Base-by-base conservation (phyloP, 2,797 vertebrate species). In the Nothura maculosa region DNA sequence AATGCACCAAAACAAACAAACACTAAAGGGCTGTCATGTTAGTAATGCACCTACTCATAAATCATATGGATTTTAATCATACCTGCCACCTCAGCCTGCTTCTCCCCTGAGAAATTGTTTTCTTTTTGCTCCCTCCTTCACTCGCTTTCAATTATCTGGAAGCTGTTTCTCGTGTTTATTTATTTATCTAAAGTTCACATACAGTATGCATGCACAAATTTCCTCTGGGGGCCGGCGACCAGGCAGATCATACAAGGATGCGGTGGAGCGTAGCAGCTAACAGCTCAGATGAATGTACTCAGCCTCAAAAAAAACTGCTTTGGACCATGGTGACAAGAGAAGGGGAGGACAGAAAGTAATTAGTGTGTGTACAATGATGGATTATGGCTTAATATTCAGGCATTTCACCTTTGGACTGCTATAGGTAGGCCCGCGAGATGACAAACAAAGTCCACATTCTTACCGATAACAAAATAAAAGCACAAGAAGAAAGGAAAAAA, bases 11-110 rank as follows among this genome's bases (percentile, higher is more conserved):
- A 97, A 93, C 97, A 97, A 97, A 95, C 92, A 95, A 97, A 97
- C 97, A 87, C 81, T 93, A 97, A 98, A 96, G 97, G 96, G 97
- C 95, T 98, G 97, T 98, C 98, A 98, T 96, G 96, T 97, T 96
- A 96, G 97, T 87, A 96, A 97, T 97, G 93, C 97, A 99, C 98
- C 98, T 98, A 98, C 98, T 98, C 98, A 99, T 99, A 99, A 99
- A 99, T 99, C 99, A 99, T 97, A 50, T 80, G 92, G 98, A 98
- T 98, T 99, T 99, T 99, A 99, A 99, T 99, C 99, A 98, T 97
- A 99, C 99, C 98, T 98, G 98, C 97, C 97, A 98, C 97, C 95
- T 97, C 97, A 82, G 95, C 96, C 66, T 79, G 92, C 76, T 97
- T 97, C 96, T 98, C 98, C 97, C 98, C 74, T 92, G 98, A 98